Evolutionary conservation across 2,113 vertebrate genomes (phyloP).

Genomic region (Labeo rohita): DNA sequence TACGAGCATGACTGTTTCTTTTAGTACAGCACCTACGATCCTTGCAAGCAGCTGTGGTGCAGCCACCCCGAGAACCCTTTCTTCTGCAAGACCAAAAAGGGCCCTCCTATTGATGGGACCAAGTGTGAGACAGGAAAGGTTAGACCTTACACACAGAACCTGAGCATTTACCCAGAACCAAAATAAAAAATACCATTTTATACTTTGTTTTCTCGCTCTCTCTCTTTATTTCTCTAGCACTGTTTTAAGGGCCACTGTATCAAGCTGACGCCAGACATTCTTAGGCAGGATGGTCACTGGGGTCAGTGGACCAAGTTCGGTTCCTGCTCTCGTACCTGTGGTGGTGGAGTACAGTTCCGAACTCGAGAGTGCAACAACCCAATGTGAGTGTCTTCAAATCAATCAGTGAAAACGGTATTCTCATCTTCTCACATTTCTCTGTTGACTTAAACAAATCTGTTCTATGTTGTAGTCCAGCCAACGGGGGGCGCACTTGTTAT

Average conservation of each 20-base stretch:
- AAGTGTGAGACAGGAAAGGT: constrained; percentile 93
- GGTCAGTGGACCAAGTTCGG: constrained; percentile 90
- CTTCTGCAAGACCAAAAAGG: constrained; percentile 97
- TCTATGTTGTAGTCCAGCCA: constrained; percentile 82
- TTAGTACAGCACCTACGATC: constrained; percentile 90
- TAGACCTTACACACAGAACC: constrained; percentile 18
- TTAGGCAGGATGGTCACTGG: constrained; percentile 94
- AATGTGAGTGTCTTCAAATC: constrained; percentile 78
- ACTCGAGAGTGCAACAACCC: constrained; percentile 91
- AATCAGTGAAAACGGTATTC: neutral
- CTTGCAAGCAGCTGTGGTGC: constrained; percentile 96
- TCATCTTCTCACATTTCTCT: neutral
- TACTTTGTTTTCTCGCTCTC: neutral
- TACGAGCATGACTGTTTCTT: constrained; percentile 61
- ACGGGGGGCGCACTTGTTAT: constrained; percentile 89
- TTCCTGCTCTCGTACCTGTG: constrained; percentile 91
- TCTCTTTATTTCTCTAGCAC: constrained; percentile 75
- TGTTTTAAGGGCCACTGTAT: constrained; percentile 97
- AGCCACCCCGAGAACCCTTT: constrained; percentile 94
- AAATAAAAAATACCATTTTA: neutral
- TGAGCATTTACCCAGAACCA: neutral
- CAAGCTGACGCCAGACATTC: constrained; percentile 88
- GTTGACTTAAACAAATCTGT: neutral
- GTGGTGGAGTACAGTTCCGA: constrained; percentile 87
- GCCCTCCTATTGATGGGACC: constrained; percentile 93